Conservation (phyloP, 2,888 invertebrate species). For the Lithophane leautieri region DNA sequence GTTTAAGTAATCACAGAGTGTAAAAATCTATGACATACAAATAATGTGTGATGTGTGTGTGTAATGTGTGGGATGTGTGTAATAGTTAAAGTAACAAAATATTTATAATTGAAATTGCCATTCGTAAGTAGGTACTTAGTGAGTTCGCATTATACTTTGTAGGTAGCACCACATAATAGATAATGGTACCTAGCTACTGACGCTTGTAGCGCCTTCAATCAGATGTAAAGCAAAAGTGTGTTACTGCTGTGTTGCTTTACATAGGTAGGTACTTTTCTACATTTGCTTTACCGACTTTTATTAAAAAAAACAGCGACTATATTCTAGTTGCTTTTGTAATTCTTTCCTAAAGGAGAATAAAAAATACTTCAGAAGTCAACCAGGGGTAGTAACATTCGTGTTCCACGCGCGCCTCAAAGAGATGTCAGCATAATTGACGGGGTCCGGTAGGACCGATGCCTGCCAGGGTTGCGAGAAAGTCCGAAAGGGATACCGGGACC, state of each 20-base stretch:
- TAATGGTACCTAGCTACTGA: neutral
- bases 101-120: neutral
- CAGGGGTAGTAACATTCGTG: too few relatives aligned
- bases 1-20: too few relatives aligned
- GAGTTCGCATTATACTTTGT: neutral
- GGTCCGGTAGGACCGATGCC: too few relatives aligned
- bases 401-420: too few relatives aligned
- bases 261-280: neutral
- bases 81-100: neutral
- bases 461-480: too few relatives aligned
- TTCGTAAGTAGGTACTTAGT: neutral
- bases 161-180: neutral
- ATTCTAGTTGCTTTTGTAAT: neutral
- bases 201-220: conserved; percentile 9
- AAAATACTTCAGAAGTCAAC: too few relatives aligned
- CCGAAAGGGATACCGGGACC: too few relatives aligned
- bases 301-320: neutral
- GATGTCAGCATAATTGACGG: too few relatives aligned
- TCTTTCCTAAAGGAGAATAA: neutral
- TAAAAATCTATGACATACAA: too few relatives aligned
- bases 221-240: conserved; percentile 6
- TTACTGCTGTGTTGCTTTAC: neutral
- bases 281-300: neutral
- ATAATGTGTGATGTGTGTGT: too few relatives aligned
- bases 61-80: too few relatives aligned